phyloP scores from a whole-genome alignment of 2,888 invertebrate genomes.

The Pterobdella sp. region DNA sequence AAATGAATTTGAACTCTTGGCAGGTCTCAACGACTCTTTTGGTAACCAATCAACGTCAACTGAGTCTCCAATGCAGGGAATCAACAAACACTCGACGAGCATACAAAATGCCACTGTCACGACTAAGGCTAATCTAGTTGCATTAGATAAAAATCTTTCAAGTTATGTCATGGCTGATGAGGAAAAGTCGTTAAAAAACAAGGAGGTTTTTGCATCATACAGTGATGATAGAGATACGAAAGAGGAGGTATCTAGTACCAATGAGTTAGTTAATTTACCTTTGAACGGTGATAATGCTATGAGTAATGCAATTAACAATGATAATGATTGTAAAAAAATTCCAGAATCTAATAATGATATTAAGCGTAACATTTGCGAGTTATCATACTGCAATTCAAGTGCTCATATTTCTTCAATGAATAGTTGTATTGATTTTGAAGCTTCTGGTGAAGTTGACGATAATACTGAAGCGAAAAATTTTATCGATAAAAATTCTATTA shows the following conservation, averaged over 20 bases:
- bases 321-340: neutral
- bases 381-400: neutral
- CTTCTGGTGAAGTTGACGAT: no score
- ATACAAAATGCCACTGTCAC: neutral
- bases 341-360: neutral
- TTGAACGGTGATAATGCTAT: neutral
- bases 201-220: neutral
- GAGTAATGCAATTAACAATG: neutral
- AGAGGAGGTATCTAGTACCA: constrained; percentile 4
- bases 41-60: neutral
- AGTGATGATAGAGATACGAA: neutral
- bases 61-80: neutral
- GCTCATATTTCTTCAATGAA: no score
- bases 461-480: no score
- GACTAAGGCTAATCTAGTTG: no score
- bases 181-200: neutral
- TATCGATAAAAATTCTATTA: no score
- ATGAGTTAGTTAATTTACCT: neutral
- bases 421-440: no score
- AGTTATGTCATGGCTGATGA: neutral
- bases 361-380: neutral
- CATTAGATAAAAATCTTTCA: no score
- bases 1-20: constrained; percentile 38
- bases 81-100: neutral
- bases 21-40: constrained; percentile 26